Conservation (phyloP, 1,140 invertebrate genomes). For the Drosophila eugracilis region DNA sequence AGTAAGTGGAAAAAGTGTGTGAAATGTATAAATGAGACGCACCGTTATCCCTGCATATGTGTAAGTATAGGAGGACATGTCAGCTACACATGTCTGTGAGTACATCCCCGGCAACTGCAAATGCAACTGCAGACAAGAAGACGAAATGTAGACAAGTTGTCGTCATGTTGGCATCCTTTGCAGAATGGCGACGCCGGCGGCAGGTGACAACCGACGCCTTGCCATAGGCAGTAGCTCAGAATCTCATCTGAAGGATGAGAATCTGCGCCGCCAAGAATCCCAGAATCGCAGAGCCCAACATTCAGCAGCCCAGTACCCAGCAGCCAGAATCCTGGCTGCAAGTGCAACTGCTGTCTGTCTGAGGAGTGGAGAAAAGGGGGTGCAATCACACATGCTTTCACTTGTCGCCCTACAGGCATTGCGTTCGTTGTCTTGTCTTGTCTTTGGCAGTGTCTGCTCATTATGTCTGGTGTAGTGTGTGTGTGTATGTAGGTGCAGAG, state of each 20-base stretch:
- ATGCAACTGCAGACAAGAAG: conserved; percentile 59
- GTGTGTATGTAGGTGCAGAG: conserved; percentile 13
- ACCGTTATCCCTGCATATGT: conserved; percentile 25
- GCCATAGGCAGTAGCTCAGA: conserved; percentile 45
- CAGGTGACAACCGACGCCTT: conserved; percentile 72
- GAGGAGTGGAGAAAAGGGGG: background rate
- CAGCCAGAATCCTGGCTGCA: conserved; percentile 20
- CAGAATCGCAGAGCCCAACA: conserved; percentile 18
- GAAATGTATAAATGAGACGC: conserved; percentile 52
- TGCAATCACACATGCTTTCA: conserved; percentile 53
- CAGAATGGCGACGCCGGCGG: conserved; percentile 61
- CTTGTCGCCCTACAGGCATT: conserved; percentile 54
- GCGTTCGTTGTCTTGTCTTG: conserved; percentile 58
- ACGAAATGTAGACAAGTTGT: conserved; percentile 80
- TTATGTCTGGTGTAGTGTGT: conserved; percentile 52
- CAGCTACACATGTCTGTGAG: conserved; percentile 44
- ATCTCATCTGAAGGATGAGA: conserved; percentile 9
- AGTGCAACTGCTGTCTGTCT: conserved; percentile 15
- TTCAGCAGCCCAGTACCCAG: background rate
- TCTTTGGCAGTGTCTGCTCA: conserved; percentile 74
- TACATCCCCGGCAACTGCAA: conserved; percentile 34
- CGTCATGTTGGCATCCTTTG: conserved; percentile 72
- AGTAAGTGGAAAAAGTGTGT: conserved; percentile 78
- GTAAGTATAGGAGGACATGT: conserved; percentile 20
- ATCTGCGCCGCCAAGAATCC: conserved; percentile 37